A percentile compares a stretch with the other conserved stretches of the same genome.
phyloP scores from a whole-genome alignment of 1,140 invertebrate species.

The Paracyclopina nana region DNA sequence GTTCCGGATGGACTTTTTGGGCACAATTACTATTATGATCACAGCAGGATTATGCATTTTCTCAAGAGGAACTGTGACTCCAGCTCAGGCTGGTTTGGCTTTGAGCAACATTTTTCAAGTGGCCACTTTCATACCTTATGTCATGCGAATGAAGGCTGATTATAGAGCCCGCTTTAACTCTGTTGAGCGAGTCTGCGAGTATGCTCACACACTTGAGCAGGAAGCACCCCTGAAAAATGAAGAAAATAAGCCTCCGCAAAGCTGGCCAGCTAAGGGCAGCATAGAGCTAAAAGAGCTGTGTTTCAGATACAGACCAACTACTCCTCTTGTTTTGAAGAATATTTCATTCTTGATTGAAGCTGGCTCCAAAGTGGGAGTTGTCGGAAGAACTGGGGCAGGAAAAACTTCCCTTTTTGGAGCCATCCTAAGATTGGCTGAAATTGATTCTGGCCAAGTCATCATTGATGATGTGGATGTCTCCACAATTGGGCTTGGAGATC shows the following conservation, averaged over 20 bases:
- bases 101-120: constrained; percentile 61
- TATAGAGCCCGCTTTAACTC: constrained; percentile 35
- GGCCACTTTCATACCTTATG: constrained; percentile 34
- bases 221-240: constrained; percentile 20
- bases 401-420: constrained; percentile 25
- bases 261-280: constrained; percentile 50
- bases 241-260: constrained; percentile 15
- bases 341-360: constrained; percentile 36
- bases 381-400: constrained; percentile 31
- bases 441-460: constrained; percentile 22
- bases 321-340: constrained; percentile 52
- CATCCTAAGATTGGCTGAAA: constrained; percentile 23
- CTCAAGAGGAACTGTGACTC: constrained; percentile 39
- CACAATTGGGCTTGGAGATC: constrained; percentile 28
- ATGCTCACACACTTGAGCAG: constrained; percentile 26
- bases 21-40: constrained; percentile 74
- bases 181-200: constrained; percentile 34
- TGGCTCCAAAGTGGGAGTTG: constrained; percentile 27
- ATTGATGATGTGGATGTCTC: constrained; percentile 26
- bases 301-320: constrained; percentile 54
- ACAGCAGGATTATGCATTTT: constrained; percentile 69
- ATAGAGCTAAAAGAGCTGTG: constrained; percentile 51
- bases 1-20: constrained; percentile 71
- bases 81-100: constrained; percentile 68
- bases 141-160: constrained; percentile 35